phyloP scores from a whole-genome alignment of 2,888 invertebrate species.

The Apantesis nais region DNA sequence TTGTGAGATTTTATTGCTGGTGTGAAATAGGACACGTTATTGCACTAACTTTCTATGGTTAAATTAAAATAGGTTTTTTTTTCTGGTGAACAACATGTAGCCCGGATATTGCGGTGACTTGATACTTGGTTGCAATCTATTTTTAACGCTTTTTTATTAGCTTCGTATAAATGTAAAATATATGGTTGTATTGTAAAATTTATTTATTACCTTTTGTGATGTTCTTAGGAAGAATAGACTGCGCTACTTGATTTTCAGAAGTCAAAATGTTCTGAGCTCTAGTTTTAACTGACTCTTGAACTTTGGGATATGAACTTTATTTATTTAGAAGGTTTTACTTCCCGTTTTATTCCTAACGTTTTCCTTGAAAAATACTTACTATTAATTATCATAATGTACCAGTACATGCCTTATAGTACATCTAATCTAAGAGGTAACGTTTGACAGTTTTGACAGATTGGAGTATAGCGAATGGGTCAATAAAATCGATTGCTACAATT shows the following conservation, averaged over 20 bases:
- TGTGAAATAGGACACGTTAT: slow-evolving; percentile 84
- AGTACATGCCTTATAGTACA: no score
- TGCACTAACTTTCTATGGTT: slow-evolving; percentile 78
- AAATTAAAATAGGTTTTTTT: slow-evolving; percentile 78
- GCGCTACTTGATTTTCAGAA: background rate
- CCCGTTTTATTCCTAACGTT: no score
- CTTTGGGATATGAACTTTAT: no score
- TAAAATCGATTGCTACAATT: no score
- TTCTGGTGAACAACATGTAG: slow-evolving; percentile 65
- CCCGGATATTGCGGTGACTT: slow-evolving; percentile 48
- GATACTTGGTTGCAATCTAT: slow-evolving; percentile 52
- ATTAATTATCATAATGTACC: no score
- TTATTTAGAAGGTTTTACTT: no score
- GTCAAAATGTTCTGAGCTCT: background rate
- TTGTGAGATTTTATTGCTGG: slow-evolving; percentile 83
- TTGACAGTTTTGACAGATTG: no score
- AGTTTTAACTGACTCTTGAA: no score
- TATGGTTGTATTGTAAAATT: background rate
- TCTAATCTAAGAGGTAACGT: no score
- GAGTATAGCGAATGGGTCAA: no score
- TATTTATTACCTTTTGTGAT: background rate
- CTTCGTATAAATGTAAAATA: no score
- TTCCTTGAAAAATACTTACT: no score
- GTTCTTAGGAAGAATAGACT: background rate
- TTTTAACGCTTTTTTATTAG: slow-evolving; percentile 20